Conservation (phyloP, 2,888 invertebrate genomes). For the Heliconius sara region DNA sequence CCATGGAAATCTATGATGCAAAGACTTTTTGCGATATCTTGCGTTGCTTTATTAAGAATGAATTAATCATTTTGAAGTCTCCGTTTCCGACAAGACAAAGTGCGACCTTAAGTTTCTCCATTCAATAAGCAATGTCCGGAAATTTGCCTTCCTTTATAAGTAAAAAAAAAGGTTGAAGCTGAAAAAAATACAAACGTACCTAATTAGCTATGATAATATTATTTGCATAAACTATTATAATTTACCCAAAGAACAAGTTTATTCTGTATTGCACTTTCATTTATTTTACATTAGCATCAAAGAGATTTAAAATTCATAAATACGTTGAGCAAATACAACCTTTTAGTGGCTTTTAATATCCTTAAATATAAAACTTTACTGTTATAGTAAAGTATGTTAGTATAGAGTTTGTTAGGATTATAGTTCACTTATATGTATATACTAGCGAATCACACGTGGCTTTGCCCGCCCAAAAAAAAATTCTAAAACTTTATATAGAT, state of each 20-base stretch:
- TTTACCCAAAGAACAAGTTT: conserved; percentile 8
- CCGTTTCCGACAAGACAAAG: no score
- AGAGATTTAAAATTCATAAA: conserved; percentile 13
- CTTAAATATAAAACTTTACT: conserved; percentile 5
- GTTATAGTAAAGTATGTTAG: not conserved
- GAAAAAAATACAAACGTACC: not conserved
- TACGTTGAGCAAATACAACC: conserved; percentile 9
- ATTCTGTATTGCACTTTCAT: conserved; percentile 4
- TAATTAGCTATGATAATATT: not conserved
- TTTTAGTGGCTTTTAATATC: not conserved
- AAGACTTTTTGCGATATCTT: no score
- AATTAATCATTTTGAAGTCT: no score
- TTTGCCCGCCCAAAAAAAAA: not conserved
- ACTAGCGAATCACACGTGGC: not conserved
- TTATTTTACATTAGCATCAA: conserved; percentile 20
- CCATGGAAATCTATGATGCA: no score
- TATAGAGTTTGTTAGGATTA: not conserved
- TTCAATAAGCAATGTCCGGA: no score
- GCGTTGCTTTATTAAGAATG: no score
- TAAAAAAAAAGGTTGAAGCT: no score
- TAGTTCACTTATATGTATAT: not conserved
- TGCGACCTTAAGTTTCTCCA: no score
- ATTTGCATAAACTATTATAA: not conserved
- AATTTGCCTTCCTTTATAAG: not conserved
- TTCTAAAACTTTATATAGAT: no score